Conservation (phyloP, 2,113 vertebrate genomes). For the Anser cygnoides region DNA sequence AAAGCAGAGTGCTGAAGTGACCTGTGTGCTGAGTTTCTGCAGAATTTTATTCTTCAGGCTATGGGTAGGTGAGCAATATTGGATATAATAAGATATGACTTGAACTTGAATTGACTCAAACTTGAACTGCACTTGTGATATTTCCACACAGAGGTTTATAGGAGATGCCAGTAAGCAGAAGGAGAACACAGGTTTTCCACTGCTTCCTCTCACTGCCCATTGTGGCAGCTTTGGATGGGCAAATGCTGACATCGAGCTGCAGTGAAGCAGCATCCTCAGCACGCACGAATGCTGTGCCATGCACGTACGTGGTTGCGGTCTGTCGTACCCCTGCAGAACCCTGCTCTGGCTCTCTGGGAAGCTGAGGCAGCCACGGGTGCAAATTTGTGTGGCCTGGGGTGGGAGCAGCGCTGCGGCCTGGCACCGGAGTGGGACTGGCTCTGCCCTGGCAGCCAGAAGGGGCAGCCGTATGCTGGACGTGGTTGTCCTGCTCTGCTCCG, state of each 20-base stretch:
- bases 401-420: background rate
- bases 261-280: background rate
- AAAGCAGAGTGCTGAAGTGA: background rate
- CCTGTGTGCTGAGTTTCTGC: conserved; percentile 33
- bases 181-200: background rate
- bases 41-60: background rate
- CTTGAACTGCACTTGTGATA: background rate
- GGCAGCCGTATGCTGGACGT: too few relatives aligned
- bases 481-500: too few relatives aligned
- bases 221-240: background rate
- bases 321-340: background rate
- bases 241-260: background rate
- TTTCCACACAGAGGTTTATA: background rate
- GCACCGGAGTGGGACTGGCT: background rate
- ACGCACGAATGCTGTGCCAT: fast-evolving
- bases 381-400: background rate
- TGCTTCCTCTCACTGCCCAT: background rate
- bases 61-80: background rate
- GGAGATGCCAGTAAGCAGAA: conserved; percentile 16
- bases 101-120: conserved; percentile 37
- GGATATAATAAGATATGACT: conserved; percentile 42
- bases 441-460: background rate
- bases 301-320: fast-evolving
- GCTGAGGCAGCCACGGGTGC: background rate
- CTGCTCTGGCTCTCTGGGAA: background rate